Conservation (phyloP, 2,888 invertebrate genomes). For the Drosophila quinaria region DNA sequence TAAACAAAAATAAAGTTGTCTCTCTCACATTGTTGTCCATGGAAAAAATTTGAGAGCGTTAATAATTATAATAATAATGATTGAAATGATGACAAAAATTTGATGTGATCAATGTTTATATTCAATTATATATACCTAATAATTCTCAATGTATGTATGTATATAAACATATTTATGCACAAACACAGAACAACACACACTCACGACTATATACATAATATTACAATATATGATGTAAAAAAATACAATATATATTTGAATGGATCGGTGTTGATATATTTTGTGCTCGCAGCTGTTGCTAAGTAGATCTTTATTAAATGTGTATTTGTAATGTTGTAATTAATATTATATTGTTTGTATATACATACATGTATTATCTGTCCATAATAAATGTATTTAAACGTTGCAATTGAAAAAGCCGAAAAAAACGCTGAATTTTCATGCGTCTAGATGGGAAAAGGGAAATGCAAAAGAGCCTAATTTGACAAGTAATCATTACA, state of each 20-base stretch:
- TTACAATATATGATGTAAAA: slow-evolving; percentile 1
- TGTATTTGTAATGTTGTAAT: slow-evolving; percentile 68
- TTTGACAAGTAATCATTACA: not conserved
- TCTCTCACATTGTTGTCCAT: slow-evolving; percentile 14
- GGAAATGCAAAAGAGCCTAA: not conserved
- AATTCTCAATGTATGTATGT: slow-evolving; percentile 8
- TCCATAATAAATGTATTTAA: slow-evolving; percentile 47
- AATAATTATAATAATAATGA: slow-evolving; percentile 11
- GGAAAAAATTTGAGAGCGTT: slow-evolving; percentile 3
- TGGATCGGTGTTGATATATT: slow-evolving; percentile 34
- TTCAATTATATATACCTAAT: slow-evolving; percentile 9
- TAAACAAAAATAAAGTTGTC: not conserved
- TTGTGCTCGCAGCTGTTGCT: slow-evolving; percentile 52
- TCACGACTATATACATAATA: not conserved
- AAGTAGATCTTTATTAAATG: slow-evolving; percentile 47
- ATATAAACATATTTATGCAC: slow-evolving; percentile 1
- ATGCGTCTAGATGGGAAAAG: not conserved
- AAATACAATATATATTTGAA: slow-evolving; percentile 7
- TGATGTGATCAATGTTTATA: slow-evolving; percentile 50
- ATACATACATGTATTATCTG: slow-evolving; percentile 33
- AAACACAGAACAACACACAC: not conserved
- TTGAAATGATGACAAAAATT: slow-evolving; percentile 10
- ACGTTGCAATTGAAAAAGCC: slow-evolving; percentile 34
- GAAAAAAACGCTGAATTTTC: not conserved
- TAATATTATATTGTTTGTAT: slow-evolving; percentile 43